Base-by-base conservation (phyloP, 1,140 invertebrate species). In the Pteromalus puparum region DNA sequence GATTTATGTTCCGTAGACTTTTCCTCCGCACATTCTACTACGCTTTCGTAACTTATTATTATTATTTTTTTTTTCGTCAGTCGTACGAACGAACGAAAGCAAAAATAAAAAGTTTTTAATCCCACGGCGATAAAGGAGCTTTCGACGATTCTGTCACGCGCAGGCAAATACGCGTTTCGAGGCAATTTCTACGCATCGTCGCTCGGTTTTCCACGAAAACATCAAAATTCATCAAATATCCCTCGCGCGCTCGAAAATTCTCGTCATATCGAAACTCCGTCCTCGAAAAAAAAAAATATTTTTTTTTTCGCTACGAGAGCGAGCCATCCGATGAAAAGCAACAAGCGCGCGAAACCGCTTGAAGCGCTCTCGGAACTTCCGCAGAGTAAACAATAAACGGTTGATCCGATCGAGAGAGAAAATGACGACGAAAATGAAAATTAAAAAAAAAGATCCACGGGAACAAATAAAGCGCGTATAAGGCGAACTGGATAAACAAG, bases 401-500 rank as follows among this genome's bases (percentile, higher is more conserved):
- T 10, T 42, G 38, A 2, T 42, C 38, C 68, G n/a, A 70, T 70
- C 4, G 46, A 21, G 42, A 77, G 2, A 28, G 10, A 61, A 4
- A 26, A 15, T 53, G 13, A 6, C 2, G 2, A 24, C n/a, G n/a
- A 65, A 78, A 78, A 61, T 2, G 48, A 48, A 76, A 28, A 48
- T n/a, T 4, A 18, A 67, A 18, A 4, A 4, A 13, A 30, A 28
- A 10, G 3, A n/a, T 38, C 28, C 12, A 18, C 30, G 61, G 4
- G 21, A 7, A 1, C 12, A 78, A 78, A 78, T 67, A 78, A 78
- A 67, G 53, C 53, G 30, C 76, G 53, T 38, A n/a, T 28, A 79
- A 68, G 26, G 42, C 75, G 12, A 28, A 9, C 24, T 12, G 26
- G 38, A 81, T 81, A 73, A 81, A 81, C 78, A 72, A n/a, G 9